A percentile compares a stretch with the other conserved stretches of the same genome.
These are phyloP conservation scores for Toxotes chatareus DNA, from an alignment of 2,113 vertebrate species.

Conservation along the genomic window DNA sequence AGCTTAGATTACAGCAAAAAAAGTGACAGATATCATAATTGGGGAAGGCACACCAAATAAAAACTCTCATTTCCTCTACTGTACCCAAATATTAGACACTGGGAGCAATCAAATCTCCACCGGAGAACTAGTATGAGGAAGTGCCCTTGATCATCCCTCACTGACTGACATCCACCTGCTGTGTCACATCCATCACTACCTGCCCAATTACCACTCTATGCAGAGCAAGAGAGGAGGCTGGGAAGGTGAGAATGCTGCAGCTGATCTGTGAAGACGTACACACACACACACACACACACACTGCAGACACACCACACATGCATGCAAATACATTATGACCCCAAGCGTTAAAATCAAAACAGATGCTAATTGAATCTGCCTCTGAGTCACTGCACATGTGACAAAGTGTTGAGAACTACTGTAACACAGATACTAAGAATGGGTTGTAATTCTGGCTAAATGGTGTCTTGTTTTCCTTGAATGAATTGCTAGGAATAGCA, in stretches of 20 bases:
- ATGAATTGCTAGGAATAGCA: constrained; percentile 28
- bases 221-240: constrained; percentile 36
- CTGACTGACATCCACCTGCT: constrained; percentile 58
- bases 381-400: constrained; percentile 62
- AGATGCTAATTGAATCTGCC: constrained; percentile 56
- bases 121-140: neutral
- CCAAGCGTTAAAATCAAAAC: constrained; percentile 56
- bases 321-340: constrained; percentile 23
- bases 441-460: constrained; percentile 26
- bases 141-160: constrained; percentile 49
- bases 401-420: constrained; percentile 38
- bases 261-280: constrained; percentile 1
- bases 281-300: neutral
- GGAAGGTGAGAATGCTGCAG: constrained; percentile 40
- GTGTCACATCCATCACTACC: constrained; percentile 64
- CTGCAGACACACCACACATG: neutral
- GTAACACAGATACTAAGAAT: constrained; percentile 37
- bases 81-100: neutral
- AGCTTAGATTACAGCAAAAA: neutral
- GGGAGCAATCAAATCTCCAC: constrained; percentile 13
- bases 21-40: neutral
- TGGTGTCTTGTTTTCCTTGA: constrained; percentile 30
- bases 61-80: neutral
- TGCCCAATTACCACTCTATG: constrained; percentile 62
- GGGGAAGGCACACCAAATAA: neutral